A percentile compares a stretch with the other conserved stretches of the same genome.
Conservation (phyloP, 2,888 invertebrate genomes). For the Dryobotodes eremita region DNA sequence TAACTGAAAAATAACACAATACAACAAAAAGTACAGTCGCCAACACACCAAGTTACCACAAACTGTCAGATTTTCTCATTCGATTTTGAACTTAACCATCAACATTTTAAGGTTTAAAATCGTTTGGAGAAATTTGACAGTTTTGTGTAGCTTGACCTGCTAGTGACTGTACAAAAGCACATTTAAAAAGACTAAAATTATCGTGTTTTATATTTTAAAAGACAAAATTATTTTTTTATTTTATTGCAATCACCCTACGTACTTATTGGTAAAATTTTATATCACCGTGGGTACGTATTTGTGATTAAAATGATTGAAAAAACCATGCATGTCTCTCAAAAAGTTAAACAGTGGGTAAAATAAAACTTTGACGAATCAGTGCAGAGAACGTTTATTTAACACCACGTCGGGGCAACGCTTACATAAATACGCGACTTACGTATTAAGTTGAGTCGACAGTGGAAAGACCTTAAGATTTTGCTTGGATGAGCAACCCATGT, state of each 20-base stretch:
- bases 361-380: conserved; percentile 67
- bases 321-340: conserved; percentile 9
- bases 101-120: too few relatives aligned
- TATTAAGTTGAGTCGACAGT: conserved; percentile 36
- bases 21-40: conserved; percentile 1
- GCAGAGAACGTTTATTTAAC: conserved; percentile 79
- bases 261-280: too few relatives aligned
- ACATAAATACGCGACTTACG: conserved; percentile 53
- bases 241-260: too few relatives aligned
- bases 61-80: too few relatives aligned
- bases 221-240: too few relatives aligned
- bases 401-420: conserved; percentile 27
- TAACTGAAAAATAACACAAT: conserved; percentile 52
- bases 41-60: too few relatives aligned
- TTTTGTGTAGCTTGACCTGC: too few relatives aligned
- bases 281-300: not conserved
- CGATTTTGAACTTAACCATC: too few relatives aligned
- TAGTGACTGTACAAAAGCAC: not conserved
- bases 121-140: too few relatives aligned
- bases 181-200: not conserved
- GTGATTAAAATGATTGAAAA: not conserved
- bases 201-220: too few relatives aligned
- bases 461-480: conserved; percentile 44
- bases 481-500: not conserved
- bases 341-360: conserved; percentile 36